Evolutionary conservation across 2,888 invertebrate genomes (phyloP).

Genomic region (Himalopsyche anomala): DNA sequence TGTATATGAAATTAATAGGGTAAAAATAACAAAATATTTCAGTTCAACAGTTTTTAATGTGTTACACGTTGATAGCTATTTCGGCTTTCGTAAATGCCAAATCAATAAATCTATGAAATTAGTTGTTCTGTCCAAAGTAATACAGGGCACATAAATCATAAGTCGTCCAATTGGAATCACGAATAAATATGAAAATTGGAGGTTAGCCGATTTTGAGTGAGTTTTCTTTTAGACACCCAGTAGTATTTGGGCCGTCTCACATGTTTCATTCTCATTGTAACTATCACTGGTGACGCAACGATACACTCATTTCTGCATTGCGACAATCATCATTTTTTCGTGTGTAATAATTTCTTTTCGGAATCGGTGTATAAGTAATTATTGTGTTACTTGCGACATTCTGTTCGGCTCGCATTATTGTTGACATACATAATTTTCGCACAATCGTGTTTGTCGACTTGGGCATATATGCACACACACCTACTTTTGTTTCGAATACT

Average conservation of each 20-base stretch:
- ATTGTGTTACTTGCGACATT: constrained; percentile 16
- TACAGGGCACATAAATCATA: too few relatives aligned
- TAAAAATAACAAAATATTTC: too few relatives aligned
- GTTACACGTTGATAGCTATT: too few relatives aligned
- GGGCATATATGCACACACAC: background rate
- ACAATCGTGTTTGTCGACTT: background rate
- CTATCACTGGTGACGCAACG: constrained; percentile 16
- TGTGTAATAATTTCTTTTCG: constrained; percentile 17
- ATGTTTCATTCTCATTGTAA: constrained; percentile 34
- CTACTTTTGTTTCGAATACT: background rate
- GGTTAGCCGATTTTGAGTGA: too few relatives aligned
- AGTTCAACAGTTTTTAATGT: too few relatives aligned
- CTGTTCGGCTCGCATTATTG: constrained; percentile 1
- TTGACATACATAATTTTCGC: constrained; percentile 34
- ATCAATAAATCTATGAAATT: too few relatives aligned
- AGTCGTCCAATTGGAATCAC: too few relatives aligned
- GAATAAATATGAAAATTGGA: too few relatives aligned
- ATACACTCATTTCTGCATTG: constrained; percentile 32
- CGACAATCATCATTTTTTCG: background rate
- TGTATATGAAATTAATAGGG: too few relatives aligned
- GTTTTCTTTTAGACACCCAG: background rate
- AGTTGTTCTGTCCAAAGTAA: too few relatives aligned
- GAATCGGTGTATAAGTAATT: background rate
- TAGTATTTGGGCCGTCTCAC: constrained; percentile 29
- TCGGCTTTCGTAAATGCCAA: too few relatives aligned